phyloP scores from a whole-genome alignment of 2,888 invertebrate species.

The Capitulum mitella region DNA sequence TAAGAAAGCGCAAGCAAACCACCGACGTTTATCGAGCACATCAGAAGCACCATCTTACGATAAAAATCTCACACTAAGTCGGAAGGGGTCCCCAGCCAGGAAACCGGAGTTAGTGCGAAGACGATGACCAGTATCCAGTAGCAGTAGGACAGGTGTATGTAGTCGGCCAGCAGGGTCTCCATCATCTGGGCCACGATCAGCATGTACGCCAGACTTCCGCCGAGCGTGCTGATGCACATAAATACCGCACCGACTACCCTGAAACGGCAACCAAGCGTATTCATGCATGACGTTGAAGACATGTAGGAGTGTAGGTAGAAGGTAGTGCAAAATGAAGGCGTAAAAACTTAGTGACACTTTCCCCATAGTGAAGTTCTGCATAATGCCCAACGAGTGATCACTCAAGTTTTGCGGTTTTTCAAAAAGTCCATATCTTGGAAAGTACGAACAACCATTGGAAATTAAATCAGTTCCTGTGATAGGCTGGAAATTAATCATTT shows the following conservation, averaged over 20 bases:
- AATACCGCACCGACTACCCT: neutral
- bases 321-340: too few species aligned
- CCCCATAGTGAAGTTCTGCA: too few species aligned
- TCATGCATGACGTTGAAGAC: neutral
- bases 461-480: too few species aligned
- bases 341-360: too few species aligned
- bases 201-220: neutral
- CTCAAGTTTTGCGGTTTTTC: too few species aligned
- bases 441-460: too few species aligned
- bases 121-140: neutral
- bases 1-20: too few species aligned
- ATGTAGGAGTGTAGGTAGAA: too few species aligned
- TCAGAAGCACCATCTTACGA: neutral
- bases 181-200: neutral
- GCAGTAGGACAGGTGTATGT: neutral
- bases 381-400: too few species aligned
- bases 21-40: too few species aligned
- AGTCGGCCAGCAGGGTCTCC: neutral
- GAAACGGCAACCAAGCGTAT: neutral
- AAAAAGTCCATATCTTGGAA: too few species aligned
- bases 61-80: neutral
- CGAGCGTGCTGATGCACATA: neutral
- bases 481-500: too few species aligned
- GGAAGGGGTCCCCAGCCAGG: neutral
- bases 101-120: neutral